Conservation (phyloP, 2,113 vertebrate genomes). For the Azemiops feae region DNA sequence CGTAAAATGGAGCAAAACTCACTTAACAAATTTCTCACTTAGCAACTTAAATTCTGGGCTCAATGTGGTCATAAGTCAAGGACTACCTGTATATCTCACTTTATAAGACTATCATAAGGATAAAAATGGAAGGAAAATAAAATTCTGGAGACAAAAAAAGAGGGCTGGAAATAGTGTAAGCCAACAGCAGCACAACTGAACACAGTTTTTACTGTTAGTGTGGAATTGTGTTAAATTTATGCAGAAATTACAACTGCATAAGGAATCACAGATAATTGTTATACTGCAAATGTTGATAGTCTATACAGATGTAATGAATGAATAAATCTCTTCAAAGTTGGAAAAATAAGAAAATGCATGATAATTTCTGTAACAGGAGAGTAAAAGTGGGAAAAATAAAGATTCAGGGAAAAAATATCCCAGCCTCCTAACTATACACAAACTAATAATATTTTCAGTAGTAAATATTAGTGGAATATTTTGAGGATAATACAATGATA, state of each 20-base stretch:
- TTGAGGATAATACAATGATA: background rate
- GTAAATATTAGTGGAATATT: background rate
- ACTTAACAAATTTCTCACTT: background rate
- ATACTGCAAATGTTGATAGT: background rate
- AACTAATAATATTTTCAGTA: background rate
- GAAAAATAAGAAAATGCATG: background rate
- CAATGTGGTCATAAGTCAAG: background rate
- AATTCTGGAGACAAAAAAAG: background rate
- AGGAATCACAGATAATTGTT: background rate
- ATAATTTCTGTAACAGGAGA: background rate
- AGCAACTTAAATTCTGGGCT: background rate
- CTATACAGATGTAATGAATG: background rate
- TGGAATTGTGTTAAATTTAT: background rate
- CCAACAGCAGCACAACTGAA: background rate
- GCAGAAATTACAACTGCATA: background rate
- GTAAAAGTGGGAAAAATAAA: background rate
- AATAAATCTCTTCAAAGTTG: background rate
- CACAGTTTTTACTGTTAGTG: background rate
- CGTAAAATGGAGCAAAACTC: background rate
- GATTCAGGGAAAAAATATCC: background rate
- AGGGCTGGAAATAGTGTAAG: background rate
- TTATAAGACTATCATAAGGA: background rate
- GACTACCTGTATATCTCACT: background rate
- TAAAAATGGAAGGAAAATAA: background rate
- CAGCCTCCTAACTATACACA: background rate